Percentiles rank a stretch among this genome's conserved stretches.
phyloP scores from a whole-genome alignment of 2,113 vertebrate genomes.

The Oryzias javanicus region DNA sequence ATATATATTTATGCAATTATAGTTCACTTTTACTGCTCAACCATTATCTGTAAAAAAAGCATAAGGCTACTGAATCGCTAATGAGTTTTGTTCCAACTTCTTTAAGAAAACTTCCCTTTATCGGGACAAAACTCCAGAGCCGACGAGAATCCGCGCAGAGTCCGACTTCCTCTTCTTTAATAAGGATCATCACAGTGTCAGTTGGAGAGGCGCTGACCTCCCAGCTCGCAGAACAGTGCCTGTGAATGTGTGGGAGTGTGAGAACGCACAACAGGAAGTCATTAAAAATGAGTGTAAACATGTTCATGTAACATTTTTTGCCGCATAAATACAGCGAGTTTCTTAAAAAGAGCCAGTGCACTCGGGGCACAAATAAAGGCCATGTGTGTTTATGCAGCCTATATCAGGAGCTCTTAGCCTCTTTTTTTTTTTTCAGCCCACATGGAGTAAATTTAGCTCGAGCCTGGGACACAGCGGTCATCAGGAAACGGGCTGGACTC shows the following conservation, averaged over 20 bases:
- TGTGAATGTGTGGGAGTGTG: slow-evolving; percentile 52
- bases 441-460: slow-evolving; percentile 57
- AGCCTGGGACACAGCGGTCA: slow-evolving; percentile 45
- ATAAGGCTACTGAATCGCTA: too few relatives aligned
- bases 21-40: too few relatives aligned
- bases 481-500: slow-evolving; percentile 16
- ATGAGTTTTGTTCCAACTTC: too few relatives aligned
- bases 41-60: too few relatives aligned
- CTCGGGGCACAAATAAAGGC: slow-evolving; percentile 39
- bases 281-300: slow-evolving; percentile 62
- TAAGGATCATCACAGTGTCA: slow-evolving; percentile 13
- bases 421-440: slow-evolving; percentile 39
- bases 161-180: slow-evolving; percentile 15
- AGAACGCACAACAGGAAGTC: slow-evolving; percentile 63
- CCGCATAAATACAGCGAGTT: slow-evolving; percentile 46
- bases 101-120: too few relatives aligned
- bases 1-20: too few relatives aligned
- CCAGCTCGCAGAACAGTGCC: background rate
- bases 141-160: too few relatives aligned
- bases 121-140: too few relatives aligned
- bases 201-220: slow-evolving; percentile 19
- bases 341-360: slow-evolving; percentile 54
- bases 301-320: slow-evolving; percentile 50
- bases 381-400: slow-evolving; percentile 51
- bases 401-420: slow-evolving; percentile 56